Evolutionary conservation across 2,113 vertebrate species (phyloP), one percentile per base, ranked within the genome.

Genomic region (Aldabrachelys gigantea): DNA sequence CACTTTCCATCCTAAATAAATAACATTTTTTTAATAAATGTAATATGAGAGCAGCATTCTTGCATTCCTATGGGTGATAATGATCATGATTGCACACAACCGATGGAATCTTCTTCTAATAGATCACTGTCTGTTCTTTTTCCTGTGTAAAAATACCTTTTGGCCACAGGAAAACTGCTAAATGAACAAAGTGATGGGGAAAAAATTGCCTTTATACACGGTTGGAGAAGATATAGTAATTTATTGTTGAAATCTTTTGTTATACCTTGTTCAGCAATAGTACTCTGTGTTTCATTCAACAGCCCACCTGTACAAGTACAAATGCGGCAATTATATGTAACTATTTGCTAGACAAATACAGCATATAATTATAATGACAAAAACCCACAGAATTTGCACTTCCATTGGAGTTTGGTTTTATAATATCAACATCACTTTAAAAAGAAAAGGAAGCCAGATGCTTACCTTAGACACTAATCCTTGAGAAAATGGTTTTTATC

Each of bases 361-460:
- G 57, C 57, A 75, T 90, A 41, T 91, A 96, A 98, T 98, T 97
- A 96, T 88, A 94, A 92, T 41, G 93, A 94, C n/a, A 96, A 97
- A 98, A 95, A 92, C 38, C 22, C 4, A 82, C 56, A 80, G 89
- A 82, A 94, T 96, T 93, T 96, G 62, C 53, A 92, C 62, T 92
- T 97, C 84, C 84, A 91, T 21, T 91, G 69, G 82, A 95, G 88
- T 92, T 86, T 80, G 14, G 13, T 27, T 86, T 96, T 78, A 89
- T 91, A 96, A 97, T 95, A 96, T 95, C 88, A 96, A 79, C 76
- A 97, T 88, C 69, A 54, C 5, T 94, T 96, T 50, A 59, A 93
- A 59, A 95, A 27, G 81, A 96, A 92, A 89, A 80, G 35, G 76
- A 95, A 87, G 75, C 69, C 31, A 95, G 84, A 53, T 91, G 53